phyloP scores from a whole-genome alignment of 2,113 vertebrate species.

The Lates calcarifer region DNA sequence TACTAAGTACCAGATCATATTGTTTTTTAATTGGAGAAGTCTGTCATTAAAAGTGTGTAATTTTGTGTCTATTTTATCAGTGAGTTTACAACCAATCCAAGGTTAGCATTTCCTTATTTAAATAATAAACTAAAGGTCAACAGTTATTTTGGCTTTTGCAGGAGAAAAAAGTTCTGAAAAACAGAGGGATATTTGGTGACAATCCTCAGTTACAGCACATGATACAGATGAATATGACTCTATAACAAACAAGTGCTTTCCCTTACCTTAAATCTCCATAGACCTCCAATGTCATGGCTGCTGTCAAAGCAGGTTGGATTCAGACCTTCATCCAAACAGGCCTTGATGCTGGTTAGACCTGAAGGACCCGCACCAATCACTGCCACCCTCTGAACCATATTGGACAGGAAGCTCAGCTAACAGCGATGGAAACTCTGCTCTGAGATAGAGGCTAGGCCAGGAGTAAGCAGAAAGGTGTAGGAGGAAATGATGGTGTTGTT shows the following conservation, averaged over 20 bases:
- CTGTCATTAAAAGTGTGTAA: no score
- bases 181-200: no score
- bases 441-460: no score
- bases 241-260: not conserved
- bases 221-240: no score
- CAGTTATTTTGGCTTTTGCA: no score
- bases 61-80: not conserved
- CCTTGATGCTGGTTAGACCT: constrained; percentile 85
- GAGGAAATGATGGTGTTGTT: not conserved
- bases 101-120: not conserved
- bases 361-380: constrained; percentile 85
- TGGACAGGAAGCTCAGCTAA: not conserved
- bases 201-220: not conserved
- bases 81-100: not conserved
- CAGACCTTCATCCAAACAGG: constrained; percentile 87
- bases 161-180: not conserved
- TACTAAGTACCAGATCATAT: not conserved
- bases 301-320: constrained; percentile 89
- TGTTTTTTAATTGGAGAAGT: not conserved
- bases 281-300: constrained; percentile 86
- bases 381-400: constrained; percentile 73
- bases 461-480: not conserved
- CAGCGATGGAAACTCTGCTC: not conserved
- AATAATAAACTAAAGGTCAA: not conserved
- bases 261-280: constrained; percentile 87